Percentiles rank a stretch among this genome's conserved stretches.
phyloP scores from a whole-genome alignment of 2,797 vertebrate genomes.

The Rhincodon typus region DNA sequence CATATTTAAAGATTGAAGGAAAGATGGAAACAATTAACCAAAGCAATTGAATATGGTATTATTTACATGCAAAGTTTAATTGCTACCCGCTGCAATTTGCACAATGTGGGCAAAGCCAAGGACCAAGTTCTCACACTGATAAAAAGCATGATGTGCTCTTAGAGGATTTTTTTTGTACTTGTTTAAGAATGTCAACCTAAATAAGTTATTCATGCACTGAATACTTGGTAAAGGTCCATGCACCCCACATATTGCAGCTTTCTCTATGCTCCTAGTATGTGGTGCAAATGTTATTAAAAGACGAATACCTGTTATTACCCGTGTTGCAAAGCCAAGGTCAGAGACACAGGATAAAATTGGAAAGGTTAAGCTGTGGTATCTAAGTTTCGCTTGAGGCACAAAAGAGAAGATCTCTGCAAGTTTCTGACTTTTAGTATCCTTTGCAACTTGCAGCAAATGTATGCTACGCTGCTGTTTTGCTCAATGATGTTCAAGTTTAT shows the following conservation, averaged over 20 bases:
- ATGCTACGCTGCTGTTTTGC: neutral
- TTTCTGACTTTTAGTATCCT: neutral
- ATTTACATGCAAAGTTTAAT: conserved; percentile 35
- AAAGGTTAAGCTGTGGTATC: neutral
- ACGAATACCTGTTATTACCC: neutral
- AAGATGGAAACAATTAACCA: conserved; percentile 33
- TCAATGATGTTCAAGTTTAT: neutral
- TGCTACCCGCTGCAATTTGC: conserved; percentile 28
- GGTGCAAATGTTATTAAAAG: neutral
- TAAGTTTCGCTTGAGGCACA: neutral
- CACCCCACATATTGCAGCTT: neutral
- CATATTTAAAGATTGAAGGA: conserved; percentile 22
- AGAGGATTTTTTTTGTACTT: neutral
- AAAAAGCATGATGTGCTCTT: neutral
- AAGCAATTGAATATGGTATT: conserved; percentile 29
- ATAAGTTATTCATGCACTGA: neutral
- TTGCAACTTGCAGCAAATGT: neutral
- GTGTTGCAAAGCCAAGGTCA: neutral
- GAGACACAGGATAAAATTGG: neutral
- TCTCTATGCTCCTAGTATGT: neutral
- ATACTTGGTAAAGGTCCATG: neutral
- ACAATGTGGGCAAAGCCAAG: neutral
- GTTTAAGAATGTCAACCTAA: neutral
- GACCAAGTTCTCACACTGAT: neutral
- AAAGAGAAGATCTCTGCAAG: neutral